Base-by-base conservation (phyloP, 1,140 invertebrate genomes). In the Drosophila grimshawi region DNA sequence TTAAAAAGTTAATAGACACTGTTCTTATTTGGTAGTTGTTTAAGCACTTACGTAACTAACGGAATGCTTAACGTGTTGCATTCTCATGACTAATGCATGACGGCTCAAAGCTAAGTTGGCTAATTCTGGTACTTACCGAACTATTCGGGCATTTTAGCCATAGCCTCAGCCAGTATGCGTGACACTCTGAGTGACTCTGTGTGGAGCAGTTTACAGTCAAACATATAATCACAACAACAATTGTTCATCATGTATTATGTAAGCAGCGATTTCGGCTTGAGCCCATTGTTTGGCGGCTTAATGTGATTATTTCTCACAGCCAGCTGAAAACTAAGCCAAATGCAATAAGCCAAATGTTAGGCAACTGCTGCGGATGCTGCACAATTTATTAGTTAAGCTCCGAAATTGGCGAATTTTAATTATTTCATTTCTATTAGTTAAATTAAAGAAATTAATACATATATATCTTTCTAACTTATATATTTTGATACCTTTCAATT, bases 221-320 rank as follows among this genome's bases (percentile, higher is more conserved):
- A 76, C 85, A 85, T 85, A 68, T 77, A 85, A 85, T 85, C 79
- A 77, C 71, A 86, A 81, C 66, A 79, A 81, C 76, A 72, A 81
- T 81, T 82, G 82, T 79, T 76, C 82, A 86, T 86, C 64, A 62
- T 52, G 49, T 43, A 65, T 86, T 86, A 76, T 86, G 82, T 77
- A 86, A 73, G 41, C 35, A 61, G 67, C 59, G 62, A 62, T 51
- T 72, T 67, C 67, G 74, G 65, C 59, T 72, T 27, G 10, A 29
- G 29, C 45, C 72, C 76, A 86, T 86, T 86, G 82, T 86, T 86
- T 86, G 76, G 46, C 30, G 59, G 37, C 53, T 62, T 65, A 79
- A 79, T 86, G 82, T 88, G 82, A 86, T 76, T 88, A 86, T 76
- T 88, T 88, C 82, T 86, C 82, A 88, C 82, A 86, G 82, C 72